Evolutionary conservation across 1,140 invertebrate genomes (phyloP).

Genomic region (Araneus ventricosus): DNA sequence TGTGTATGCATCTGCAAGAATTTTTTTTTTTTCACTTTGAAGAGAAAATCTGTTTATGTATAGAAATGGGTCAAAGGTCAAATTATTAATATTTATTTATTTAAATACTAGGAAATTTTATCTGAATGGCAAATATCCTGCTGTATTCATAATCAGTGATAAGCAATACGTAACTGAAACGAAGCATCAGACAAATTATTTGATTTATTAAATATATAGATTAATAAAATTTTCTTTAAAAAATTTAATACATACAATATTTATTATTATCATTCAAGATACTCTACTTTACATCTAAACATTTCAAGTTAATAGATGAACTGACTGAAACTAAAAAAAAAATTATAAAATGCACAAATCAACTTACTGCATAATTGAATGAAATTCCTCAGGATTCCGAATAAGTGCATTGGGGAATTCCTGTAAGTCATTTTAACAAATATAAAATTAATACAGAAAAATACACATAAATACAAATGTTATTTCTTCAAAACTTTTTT

Average conservation of each 20-base stretch:
- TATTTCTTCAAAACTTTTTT: background rate
- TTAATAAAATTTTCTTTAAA: too few species aligned
- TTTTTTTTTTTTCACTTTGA: too few species aligned
- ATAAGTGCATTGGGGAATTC: slow-evolving; percentile 60
- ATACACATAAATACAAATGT: background rate
- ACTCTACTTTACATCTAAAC: too few species aligned
- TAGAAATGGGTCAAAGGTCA: too few species aligned
- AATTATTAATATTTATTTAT: background rate
- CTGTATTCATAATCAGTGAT: slow-evolving; percentile 63
- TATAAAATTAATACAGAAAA: background rate
- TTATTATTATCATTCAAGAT: too few species aligned
- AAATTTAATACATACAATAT: too few species aligned
- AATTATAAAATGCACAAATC: too few species aligned
- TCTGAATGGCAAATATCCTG: slow-evolving; percentile 20
- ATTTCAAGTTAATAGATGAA: background rate
- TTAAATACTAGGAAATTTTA: slow-evolving; percentile 45
- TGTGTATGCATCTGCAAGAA: too few species aligned
- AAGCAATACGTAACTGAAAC: too few species aligned
- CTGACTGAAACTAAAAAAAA: background rate
- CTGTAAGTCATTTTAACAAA: background rate
- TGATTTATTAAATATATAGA: too few species aligned
- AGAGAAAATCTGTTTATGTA: too few species aligned
- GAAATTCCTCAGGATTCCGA: slow-evolving; percentile 35
- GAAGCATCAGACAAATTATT: too few species aligned
- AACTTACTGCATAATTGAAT: slow-evolving; percentile 44